A percentile compares a stretch with the other conserved stretches of the same genome.
Evolutionary conservation across 2,113 vertebrate species (phyloP).

Genomic region (Sardina pilchardus): DNA sequence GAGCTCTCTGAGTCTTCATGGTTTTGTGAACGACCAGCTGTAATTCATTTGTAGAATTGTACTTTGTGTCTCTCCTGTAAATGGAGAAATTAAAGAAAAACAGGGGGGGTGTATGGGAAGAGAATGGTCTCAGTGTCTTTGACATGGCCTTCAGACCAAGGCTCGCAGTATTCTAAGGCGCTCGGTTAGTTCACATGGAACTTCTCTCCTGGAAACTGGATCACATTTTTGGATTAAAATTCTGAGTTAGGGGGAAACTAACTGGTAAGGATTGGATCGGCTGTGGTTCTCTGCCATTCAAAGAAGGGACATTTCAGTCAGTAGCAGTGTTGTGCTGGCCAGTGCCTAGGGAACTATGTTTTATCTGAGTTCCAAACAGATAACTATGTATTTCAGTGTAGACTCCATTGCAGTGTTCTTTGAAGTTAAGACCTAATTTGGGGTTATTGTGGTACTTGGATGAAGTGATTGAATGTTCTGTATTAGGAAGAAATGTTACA

Average conservation of each 20-base stretch:
- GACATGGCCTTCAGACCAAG: constrained; percentile 46
- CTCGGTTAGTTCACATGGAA: constrained; percentile 34
- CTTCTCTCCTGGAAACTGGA: constrained; percentile 28
- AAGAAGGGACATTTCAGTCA: background rate
- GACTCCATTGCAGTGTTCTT: constrained; percentile 32
- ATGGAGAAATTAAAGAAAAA: constrained; percentile 28
- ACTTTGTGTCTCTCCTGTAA: constrained; percentile 25
- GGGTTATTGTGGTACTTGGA: constrained; percentile 36
- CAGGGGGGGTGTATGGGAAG: background rate
- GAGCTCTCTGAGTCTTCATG: constrained; percentile 35
- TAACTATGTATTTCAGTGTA: constrained; percentile 16
- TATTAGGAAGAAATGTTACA: constrained; percentile 40
- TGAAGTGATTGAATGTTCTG: constrained; percentile 48
- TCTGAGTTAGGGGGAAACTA: background rate
- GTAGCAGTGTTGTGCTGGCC: constrained; percentile 25
- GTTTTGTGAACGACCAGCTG: constrained; percentile 32
- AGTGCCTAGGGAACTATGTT: constrained; percentile 42
- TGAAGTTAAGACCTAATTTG: constrained; percentile 34
- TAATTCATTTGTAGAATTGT: constrained; percentile 41
- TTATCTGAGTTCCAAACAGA: constrained; percentile 38
- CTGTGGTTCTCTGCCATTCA: background rate
- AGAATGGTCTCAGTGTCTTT: constrained; percentile 28
- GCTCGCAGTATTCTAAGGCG: constrained; percentile 35
- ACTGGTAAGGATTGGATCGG: background rate
- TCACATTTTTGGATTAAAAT: background rate